These are phyloP conservation scores for Drosophila miranda DNA, from an alignment of 1,140 invertebrate species.

Conservation along the genomic window DNA sequence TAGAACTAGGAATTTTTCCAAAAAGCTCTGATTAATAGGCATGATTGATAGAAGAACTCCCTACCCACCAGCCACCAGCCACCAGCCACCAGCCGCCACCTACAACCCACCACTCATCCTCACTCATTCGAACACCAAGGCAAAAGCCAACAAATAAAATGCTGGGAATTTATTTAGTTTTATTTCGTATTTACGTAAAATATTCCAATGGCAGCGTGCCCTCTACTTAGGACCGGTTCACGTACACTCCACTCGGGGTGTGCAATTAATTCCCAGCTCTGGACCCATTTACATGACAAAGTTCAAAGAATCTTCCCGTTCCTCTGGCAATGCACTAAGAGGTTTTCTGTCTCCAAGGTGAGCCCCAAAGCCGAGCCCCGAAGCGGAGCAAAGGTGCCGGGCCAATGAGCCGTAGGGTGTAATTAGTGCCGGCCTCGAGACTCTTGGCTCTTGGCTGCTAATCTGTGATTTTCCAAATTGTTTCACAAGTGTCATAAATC, in stretches of 20 bases:
- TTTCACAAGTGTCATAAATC: slow-evolving; percentile 82
- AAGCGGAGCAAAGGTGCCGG: slow-evolving; percentile 15
- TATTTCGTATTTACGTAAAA: slow-evolving; percentile 9
- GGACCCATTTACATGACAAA: slow-evolving; percentile 62
- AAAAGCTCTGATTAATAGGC: not conserved
- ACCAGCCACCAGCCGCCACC: too few species aligned
- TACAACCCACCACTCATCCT: not conserved
- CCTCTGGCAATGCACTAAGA: too few species aligned
- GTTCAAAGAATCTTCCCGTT: slow-evolving; percentile 10
- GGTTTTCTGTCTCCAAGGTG: not conserved
- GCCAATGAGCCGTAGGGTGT: slow-evolving; percentile 64
- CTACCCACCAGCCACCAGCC: too few species aligned
- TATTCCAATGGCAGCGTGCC: not conserved
- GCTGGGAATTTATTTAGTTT: slow-evolving; percentile 21
- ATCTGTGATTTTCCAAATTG: slow-evolving; percentile 82
- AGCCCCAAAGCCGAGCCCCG: not conserved
- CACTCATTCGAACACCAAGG: not conserved
- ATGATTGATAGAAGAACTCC: not conserved
- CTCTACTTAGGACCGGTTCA: slow-evolving; percentile 24
- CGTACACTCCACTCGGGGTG: not conserved
- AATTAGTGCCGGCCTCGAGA: slow-evolving; percentile 54
- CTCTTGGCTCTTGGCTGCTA: slow-evolving; percentile 45
- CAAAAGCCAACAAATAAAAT: slow-evolving; percentile 4
- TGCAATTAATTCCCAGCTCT: slow-evolving; percentile 14
- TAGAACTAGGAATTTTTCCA: not conserved